phyloP scores from a whole-genome alignment of 2,888 invertebrate species.

The Heliconius ismenius region DNA sequence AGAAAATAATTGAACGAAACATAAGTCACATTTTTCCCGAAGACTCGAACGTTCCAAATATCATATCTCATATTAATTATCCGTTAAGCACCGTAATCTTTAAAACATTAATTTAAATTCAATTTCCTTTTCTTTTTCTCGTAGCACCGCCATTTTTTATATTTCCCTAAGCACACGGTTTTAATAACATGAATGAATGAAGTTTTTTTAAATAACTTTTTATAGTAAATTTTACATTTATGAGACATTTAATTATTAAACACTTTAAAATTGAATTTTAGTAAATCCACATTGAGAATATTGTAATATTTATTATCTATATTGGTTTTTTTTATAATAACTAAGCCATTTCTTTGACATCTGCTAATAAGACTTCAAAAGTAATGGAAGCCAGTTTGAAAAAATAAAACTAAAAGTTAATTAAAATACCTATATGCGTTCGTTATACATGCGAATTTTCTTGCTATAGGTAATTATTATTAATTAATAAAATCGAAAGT shows the following conservation, averaged over 20 bases:
- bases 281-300: constrained; percentile 6
- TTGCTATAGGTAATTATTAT: not conserved
- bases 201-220: not conserved
- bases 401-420: not conserved
- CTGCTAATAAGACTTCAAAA: not conserved
- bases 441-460: not conserved
- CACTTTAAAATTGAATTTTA: not conserved
- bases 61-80: constrained; percentile 55
- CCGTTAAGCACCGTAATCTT: constrained; percentile 58
- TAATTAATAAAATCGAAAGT: no score
- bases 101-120: constrained; percentile 29
- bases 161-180: constrained; percentile 9
- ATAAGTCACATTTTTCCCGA: not conserved
- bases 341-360: not conserved
- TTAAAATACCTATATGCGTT: not conserved
- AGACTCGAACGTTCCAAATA: constrained; percentile 53
- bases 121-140: constrained; percentile 32
- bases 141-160: constrained; percentile 42
- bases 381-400: not conserved
- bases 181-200: not conserved
- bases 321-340: not conserved
- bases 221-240: not conserved
- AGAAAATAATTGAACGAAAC: not conserved
- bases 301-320: not conserved
- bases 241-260: constrained; percentile 9